phyloP scores from a whole-genome alignment of 2,888 invertebrate species.

The Anodontia alba region DNA sequence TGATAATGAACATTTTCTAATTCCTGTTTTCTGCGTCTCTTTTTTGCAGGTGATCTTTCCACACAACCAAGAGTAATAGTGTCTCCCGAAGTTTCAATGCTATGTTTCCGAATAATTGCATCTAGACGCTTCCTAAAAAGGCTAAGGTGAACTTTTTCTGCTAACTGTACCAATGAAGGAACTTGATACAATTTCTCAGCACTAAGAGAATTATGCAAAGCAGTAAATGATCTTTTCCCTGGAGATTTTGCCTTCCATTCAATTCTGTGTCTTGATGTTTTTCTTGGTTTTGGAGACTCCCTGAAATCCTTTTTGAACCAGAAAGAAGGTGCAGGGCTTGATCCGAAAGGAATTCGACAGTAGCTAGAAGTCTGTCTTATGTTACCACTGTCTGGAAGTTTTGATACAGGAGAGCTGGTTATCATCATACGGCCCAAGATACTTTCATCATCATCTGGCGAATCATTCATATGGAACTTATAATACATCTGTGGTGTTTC shows the following conservation, averaged over 20 bases:
- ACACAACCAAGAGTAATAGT: neutral
- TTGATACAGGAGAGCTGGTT: neutral
- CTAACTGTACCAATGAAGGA: slow-evolving; percentile 32
- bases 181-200: slow-evolving; percentile 1
- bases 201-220: slow-evolving; percentile 16
- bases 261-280: neutral
- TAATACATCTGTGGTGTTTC: neutral
- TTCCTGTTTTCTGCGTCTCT: slow-evolving; percentile 38
- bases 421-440: neutral
- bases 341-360: slow-evolving; percentile 55
- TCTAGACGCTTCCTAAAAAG: slow-evolving; percentile 28
- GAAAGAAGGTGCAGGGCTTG: slow-evolving; percentile 36
- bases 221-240: slow-evolving; percentile 39
- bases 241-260: slow-evolving; percentile 39
- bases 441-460: neutral
- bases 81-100: neutral
- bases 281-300: slow-evolving; percentile 41
- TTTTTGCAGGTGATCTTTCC: slow-evolving; percentile 55
- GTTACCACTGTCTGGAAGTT: slow-evolving; percentile 24
- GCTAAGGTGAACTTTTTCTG: slow-evolving; percentile 32
- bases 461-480: neutral
- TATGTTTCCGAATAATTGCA: neutral
- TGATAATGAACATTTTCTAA: neutral
- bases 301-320: slow-evolving; percentile 58
- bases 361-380: slow-evolving; percentile 43